Conservation (phyloP, 2,797 vertebrate species). For the Meriones psammophilus region DNA sequence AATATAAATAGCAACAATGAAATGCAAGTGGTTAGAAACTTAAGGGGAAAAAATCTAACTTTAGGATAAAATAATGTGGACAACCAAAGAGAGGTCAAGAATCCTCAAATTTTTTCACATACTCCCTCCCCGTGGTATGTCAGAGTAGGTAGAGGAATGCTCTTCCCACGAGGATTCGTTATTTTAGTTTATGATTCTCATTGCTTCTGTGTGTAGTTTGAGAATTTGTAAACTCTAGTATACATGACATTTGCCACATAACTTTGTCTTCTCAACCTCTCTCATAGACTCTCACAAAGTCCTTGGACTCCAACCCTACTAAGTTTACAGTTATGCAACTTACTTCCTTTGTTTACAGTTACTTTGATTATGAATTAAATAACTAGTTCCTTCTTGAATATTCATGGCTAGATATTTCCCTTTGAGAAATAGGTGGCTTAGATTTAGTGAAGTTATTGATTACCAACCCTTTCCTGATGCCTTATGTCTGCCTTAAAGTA, state of each 20-base stretch:
- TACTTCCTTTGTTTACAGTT: too few species aligned
- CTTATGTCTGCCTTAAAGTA: neutral
- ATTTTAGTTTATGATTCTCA: neutral
- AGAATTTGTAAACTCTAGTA: neutral
- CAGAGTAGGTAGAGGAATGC: fast-evolving
- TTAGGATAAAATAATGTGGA: neutral
- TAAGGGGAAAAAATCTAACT: neutral
- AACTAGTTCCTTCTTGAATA: neutral
- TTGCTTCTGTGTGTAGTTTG: neutral
- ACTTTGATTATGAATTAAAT: slow-evolving; percentile 9
- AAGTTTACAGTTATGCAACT: neutral
- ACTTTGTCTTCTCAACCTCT: neutral
- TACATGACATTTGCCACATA: neutral
- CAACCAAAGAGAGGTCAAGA: neutral
- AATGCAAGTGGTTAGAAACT: slow-evolving; percentile 24
- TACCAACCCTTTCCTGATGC: neutral
- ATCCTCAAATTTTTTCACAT: neutral
- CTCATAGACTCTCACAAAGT: neutral
- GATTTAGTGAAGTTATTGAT: neutral
- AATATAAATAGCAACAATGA: slow-evolving; percentile 11
- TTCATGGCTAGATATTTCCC: neutral
- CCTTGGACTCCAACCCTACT: neutral
- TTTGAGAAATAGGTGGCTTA: neutral
- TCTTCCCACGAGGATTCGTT: fast-evolving
- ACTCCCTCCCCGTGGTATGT: neutral